Evolutionary conservation across 2,797 vertebrate genomes (phyloP), one percentile per base, ranked within the genome.

Genomic region (Hephaestus fuliginosus): DNA sequence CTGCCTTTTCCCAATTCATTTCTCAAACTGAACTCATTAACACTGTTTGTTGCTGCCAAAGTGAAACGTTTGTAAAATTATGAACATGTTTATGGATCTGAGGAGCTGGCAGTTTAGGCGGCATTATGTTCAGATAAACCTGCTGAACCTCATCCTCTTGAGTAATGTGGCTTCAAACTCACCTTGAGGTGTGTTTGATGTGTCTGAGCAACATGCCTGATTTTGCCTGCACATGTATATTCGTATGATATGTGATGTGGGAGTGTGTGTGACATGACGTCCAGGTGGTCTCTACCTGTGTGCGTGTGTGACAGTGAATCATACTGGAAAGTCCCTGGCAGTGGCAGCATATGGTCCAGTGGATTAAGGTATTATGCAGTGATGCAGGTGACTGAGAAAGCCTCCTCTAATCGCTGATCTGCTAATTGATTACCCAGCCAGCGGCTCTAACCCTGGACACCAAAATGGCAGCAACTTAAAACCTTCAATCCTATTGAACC

Each of bases 351-450:
- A 97, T 96, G 97, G 97, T 78, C 84, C 83, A 78, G 89, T 84
- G 93, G 97, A 97, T 97, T 97, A 97, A 80, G 89, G 90, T 96
- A 95, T 98, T 97, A 97, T 74, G 86, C 89, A 91, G 95, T 95
- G 95, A 96, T 91, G 92, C 88, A 89, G 92, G 95, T 95, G 95
- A 95, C 94, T 95, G 95, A 95, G 88, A 95, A 95, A 95, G 90
- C 44, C 56, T 92, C 88, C 72, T 88, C 90, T 92, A 93, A 96
- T 95, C 94, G 79, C 2, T 94, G 94, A 96, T 96, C 91, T 92
- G 91, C 87, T 96, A 96, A 96, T 95, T 96, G 95, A 94, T 96
- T 95, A 95, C 87, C 86, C 44, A 89, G 86, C 81, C 90, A 88
- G 76, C 71, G 0, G 88, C 66, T 22, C 91, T 80, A 87, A 91